A percentile compares a stretch with the other conserved stretches of the same genome.
phyloP scores from a whole-genome alignment of 2,888 invertebrate genomes.

The Melolontha melolontha region DNA sequence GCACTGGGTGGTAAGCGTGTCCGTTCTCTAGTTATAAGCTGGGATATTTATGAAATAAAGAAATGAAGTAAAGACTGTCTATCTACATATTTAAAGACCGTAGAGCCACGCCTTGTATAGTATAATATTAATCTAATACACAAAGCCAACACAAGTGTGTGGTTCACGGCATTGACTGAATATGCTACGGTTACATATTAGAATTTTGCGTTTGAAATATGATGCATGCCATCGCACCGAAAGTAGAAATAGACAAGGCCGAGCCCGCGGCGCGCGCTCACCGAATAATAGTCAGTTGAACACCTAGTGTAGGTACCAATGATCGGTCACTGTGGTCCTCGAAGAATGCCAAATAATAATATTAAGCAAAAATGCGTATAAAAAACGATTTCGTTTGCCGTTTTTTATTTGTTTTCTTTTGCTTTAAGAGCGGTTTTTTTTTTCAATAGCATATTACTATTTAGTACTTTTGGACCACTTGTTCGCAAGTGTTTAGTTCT shows the following conservation, averaged over 20 bases:
- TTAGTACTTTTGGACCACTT: no score
- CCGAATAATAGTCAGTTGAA: no score
- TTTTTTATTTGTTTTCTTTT: conserved; percentile 14
- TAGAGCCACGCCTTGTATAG: neutral
- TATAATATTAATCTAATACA: neutral
- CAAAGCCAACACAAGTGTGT: neutral
- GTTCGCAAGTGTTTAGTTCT: no score
- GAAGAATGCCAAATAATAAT: conserved; percentile 36
- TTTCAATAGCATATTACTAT: no score
- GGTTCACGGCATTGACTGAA: conserved; percentile 22
- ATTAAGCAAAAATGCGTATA: conserved; percentile 36
- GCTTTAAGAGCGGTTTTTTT: no score
- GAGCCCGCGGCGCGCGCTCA: neutral
- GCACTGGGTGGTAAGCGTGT: no score
- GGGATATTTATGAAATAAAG: no score
- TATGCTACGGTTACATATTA: neutral
- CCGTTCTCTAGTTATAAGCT: no score
- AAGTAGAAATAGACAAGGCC: conserved; percentile 36
- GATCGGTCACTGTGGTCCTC: conserved; percentile 15
- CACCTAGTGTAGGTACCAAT: neutral
- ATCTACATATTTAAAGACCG: no score
- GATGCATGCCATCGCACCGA: conserved; percentile 24
- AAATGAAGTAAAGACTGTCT: no score
- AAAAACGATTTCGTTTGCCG: conserved; percentile 26
- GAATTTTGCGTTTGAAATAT: conserved; percentile 14